Percentiles rank a stretch among this genome's conserved stretches.
These are phyloP conservation scores for Drosophila malerkotliana DNA, from an alignment of 1,140 invertebrate species.

Conservation along the genomic window DNA sequence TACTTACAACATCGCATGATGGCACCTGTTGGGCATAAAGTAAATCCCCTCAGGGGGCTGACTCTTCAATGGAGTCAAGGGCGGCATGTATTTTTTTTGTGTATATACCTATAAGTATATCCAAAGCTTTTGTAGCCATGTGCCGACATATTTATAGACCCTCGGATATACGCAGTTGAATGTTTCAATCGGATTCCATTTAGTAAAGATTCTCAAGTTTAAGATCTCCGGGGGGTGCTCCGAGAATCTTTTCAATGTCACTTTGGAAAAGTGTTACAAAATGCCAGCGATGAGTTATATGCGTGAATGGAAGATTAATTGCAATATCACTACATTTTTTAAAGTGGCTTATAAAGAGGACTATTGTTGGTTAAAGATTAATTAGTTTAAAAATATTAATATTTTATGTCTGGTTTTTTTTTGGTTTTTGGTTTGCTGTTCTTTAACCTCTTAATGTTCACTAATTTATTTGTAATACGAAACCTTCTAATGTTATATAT, in stretches of 20 bases:
- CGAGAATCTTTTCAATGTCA: slow-evolving; percentile 30
- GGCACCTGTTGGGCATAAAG: slow-evolving; percentile 49
- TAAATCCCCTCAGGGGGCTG: background rate
- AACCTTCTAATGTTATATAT: slow-evolving; percentile 3
- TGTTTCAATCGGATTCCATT: slow-evolving; percentile 35
- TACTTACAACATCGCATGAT: slow-evolving; percentile 29
- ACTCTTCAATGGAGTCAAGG: slow-evolving; percentile 54
- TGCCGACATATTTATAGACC: slow-evolving; percentile 52
- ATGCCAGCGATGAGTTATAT: background rate
- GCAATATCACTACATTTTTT: background rate
- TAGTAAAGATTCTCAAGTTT: slow-evolving; percentile 15
- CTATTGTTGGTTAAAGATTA: background rate
- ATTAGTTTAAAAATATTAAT: too few species aligned
- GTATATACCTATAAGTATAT: slow-evolving; percentile 16
- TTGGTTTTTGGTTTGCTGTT: background rate
- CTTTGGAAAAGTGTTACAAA: background rate
- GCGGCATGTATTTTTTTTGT: slow-evolving; percentile 28
- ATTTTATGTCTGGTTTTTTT: background rate
- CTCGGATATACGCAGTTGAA: slow-evolving; percentile 12
- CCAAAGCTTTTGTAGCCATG: slow-evolving; percentile 43
- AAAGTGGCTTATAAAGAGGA: background rate
- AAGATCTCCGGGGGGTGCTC: slow-evolving; percentile 19
- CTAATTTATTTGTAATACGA: background rate
- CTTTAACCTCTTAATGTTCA: background rate
- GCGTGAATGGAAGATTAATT: background rate